Percentiles rank a stretch among this genome's conserved stretches.
Evolutionary conservation across 1,140 invertebrate species (phyloP).

Genomic region (Nasonia longicornis): DNA sequence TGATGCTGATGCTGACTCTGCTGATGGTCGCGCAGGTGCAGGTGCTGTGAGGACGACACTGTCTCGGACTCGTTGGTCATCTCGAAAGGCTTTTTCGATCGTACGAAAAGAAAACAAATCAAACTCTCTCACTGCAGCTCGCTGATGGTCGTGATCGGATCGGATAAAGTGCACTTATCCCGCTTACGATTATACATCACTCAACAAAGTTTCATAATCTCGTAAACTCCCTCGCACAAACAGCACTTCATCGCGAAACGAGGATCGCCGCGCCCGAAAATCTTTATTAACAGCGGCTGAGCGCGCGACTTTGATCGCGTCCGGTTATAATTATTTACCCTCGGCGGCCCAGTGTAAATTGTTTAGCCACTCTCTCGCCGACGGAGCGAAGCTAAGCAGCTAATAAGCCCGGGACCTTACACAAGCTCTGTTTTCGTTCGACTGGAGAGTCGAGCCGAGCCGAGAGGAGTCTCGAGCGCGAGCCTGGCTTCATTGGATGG

Average conservation of each 20-base stretch:
- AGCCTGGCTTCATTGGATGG: neutral
- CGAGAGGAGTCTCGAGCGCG: neutral
- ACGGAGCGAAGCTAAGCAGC: neutral
- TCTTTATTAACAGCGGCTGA: conserved; percentile 2
- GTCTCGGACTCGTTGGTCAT: conserved; percentile 37
- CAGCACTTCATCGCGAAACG: neutral
- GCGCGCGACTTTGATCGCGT: neutral
- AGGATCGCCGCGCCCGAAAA: neutral
- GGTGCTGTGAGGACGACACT: conserved; percentile 23
- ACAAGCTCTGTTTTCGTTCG: conserved; percentile 6
- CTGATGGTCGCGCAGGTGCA: conserved; percentile 7
- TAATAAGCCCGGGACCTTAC: conserved; percentile 8
- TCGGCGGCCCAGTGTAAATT: conserved; percentile 3
- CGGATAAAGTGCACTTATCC: no score
- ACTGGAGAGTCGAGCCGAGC: conserved; percentile 16
- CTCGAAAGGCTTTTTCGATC: neutral
- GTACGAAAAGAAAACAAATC: neutral
- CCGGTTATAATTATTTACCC: conserved; percentile 33
- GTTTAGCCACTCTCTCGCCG: conserved; percentile 24
- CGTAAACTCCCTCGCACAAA: neutral
- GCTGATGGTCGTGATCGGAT: no score
- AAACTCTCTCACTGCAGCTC: neutral
- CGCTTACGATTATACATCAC: no score
- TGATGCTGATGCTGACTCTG: neutral
- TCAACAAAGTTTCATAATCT: neutral